Conservation (phyloP, 2,888 invertebrate genomes). For the Ectobius pallidus region DNA sequence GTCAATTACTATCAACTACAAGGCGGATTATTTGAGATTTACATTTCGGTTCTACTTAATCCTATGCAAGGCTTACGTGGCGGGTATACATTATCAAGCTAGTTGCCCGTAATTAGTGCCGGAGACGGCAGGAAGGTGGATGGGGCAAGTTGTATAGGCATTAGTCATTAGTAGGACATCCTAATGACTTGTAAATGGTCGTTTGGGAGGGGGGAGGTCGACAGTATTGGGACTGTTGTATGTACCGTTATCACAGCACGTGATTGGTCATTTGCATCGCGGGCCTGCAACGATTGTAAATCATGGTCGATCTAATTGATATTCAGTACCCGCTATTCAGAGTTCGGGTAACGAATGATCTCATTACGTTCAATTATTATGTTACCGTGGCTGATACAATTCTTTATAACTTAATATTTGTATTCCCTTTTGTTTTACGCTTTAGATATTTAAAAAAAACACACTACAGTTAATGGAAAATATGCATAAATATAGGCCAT, state of each 20-base stretch:
- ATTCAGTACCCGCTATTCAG: not conserved
- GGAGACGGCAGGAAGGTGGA: too few relatives aligned
- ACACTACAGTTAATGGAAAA: too few relatives aligned
- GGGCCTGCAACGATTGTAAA: not conserved
- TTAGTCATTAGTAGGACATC: not conserved
- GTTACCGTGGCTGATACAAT: too few relatives aligned
- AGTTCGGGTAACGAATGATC: not conserved
- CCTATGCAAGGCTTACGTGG: not conserved
- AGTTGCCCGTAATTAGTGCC: not conserved
- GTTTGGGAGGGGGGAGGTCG: not conserved
- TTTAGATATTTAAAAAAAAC: too few relatives aligned
- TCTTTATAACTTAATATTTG: too few relatives aligned
- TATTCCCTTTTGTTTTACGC: too few relatives aligned
- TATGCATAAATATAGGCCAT: too few relatives aligned
- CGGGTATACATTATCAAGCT: not conserved
- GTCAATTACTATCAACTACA: not conserved
- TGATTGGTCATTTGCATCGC: constrained; percentile 9
- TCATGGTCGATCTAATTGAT: not conserved
- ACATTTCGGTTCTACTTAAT: not conserved
- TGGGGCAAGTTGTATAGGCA: not conserved
- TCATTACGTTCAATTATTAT: not conserved
- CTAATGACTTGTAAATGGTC: constrained; percentile 11
- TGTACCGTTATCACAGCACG: not conserved
- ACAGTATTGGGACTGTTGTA: not conserved
- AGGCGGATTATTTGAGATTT: not conserved